Base-by-base conservation (phyloP, 2,888 invertebrate genomes). In the Mechanitis messenoides region DNA sequence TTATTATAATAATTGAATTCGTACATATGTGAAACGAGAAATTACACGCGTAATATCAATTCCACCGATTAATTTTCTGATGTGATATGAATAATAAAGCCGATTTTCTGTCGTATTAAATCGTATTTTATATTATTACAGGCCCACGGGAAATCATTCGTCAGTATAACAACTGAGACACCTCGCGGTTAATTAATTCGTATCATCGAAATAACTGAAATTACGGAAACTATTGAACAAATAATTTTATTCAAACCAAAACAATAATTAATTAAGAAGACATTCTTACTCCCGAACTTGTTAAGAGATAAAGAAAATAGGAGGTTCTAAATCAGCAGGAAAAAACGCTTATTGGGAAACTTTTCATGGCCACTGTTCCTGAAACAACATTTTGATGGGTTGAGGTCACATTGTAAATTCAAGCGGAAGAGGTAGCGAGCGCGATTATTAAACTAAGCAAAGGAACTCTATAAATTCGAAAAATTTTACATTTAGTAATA, bases 81-180 rank as follows among this genome's bases (percentile, higher is more conserved):
- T 66, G 45, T 61, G 60, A 63, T 58, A 66, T 65, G 59, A 69
- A 70, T 70, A 69, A 69, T 66, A 69, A 72, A 72, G 70, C 68
- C 64, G 67, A 68, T 74, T 67, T 62, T 61, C 56, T 72, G 71
- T 72, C 72, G 72, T 76, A 75, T 79, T 76, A 76, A 77, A 77
- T 74, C 72, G 69, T 77, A 74, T 79, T 77, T 77, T 76, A 80
- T 79, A 76, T 72, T 68, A 72, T 71, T 68, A 68, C 64, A 61
- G 62, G 62, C 84, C 72, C 79, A 31, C 50, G 85, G 85, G 85
- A 87, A 86, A 87, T 87, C 83, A 83, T 73, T 79, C 72, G 73
- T 72, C 72, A 72, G 72, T 72, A 71, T 72, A 71, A 42, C 42
- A 42, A 71, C 56, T 12, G 50, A 57, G 47, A 50, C 57, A 57